Base-by-base conservation (phyloP, 64 coral and sea anemone species). In the Trachythela sp. region DNA sequence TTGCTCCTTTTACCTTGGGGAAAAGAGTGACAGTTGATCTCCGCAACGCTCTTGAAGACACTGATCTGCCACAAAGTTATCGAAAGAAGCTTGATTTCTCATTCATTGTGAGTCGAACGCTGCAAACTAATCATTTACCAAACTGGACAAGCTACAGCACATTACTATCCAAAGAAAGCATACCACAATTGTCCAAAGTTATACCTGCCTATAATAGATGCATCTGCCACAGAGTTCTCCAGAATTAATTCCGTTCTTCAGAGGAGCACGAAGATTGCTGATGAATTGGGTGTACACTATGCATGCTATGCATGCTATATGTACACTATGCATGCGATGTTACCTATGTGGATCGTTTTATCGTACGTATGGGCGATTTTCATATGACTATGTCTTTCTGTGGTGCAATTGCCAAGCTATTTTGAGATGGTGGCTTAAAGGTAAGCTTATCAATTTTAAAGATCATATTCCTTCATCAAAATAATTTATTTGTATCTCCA, bases 151-250 rank as follows among this genome's bases (percentile, higher is more conserved):
- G 54, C 54, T 59, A 59, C 24, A 59, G 15, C 54, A 59, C 54
- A 59, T 59, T 59, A 13, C 15, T 59, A 59, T 59, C 24, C 15
- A 59, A n/a, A n/a, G 26, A 26, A 20, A 64, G 56, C 56, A 64
- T 64, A 64, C 56, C 56, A n/a, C 17, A 20, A 64, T 64, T 64
- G 26, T 64, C 56, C 56, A 80, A 80, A 80, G 32, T 80, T 80
- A 9, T 80, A 80, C 7, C 75, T 80, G 34, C 75, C 75, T 29
- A 80, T 80, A 80, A 80, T 80, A 17, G 75, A 80, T 80, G 75
- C 75, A 35, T 29, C 75, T 80, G 75, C 75, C 30, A 80, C 75
- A 35, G 71, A 77, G 24, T 77, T 77, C 71, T 80, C 75, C 15
- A 80, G 27, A 39, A 80, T 80, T 80, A 80, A 80, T 6, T 38